These are phyloP conservation scores for Ceratosolen solmsi DNA, from an alignment of 1,140 invertebrate species.

Conservation along the genomic window DNA sequence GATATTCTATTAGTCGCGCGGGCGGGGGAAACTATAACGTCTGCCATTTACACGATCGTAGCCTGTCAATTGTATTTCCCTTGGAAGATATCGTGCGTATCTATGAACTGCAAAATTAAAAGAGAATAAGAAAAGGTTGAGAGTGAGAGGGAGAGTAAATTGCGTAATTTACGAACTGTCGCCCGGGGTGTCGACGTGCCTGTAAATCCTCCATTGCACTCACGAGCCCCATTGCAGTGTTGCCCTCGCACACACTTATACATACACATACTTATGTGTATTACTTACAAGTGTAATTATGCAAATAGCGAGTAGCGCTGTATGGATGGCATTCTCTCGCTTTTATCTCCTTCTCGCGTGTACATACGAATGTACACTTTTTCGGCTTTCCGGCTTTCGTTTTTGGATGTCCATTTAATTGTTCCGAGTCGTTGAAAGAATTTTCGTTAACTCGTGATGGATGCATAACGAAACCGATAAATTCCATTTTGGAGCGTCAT, in stretches of 20 bases:
- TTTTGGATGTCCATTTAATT: slow-evolving; percentile 30
- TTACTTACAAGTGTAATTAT: slow-evolving; percentile 55
- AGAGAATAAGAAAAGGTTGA: not conserved
- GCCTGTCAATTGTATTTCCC: not conserved
- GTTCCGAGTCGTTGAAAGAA: slow-evolving; percentile 34
- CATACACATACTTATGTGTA: slow-evolving; percentile 23
- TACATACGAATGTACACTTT: not conserved
- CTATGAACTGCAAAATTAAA: not conserved
- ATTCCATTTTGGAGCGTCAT: not conserved
- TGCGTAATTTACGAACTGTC: slow-evolving; percentile 52
- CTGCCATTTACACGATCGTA: not conserved
- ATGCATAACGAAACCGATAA: not conserved
- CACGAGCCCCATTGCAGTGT: too few species aligned
- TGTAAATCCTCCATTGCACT: slow-evolving; percentile 32
- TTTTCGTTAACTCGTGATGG: not conserved
- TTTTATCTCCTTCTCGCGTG: not conserved
- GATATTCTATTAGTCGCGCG: not conserved
- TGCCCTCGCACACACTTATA: not conserved
- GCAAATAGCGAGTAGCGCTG: slow-evolving; percentile 44
- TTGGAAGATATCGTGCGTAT: slow-evolving; percentile 3
- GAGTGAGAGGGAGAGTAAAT: slow-evolving; percentile 12
- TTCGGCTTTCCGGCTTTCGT: not conserved
- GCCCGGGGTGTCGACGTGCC: slow-evolving; percentile 37
- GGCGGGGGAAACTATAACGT: not conserved
- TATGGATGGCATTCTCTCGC: slow-evolving; percentile 15